Evolutionary conservation across 37 sponge, comb jelly and placozoan genomes (phyloP), one percentile per base, ranked within the genome.

Genomic region (Aphrocallistes beatrix): DNA sequence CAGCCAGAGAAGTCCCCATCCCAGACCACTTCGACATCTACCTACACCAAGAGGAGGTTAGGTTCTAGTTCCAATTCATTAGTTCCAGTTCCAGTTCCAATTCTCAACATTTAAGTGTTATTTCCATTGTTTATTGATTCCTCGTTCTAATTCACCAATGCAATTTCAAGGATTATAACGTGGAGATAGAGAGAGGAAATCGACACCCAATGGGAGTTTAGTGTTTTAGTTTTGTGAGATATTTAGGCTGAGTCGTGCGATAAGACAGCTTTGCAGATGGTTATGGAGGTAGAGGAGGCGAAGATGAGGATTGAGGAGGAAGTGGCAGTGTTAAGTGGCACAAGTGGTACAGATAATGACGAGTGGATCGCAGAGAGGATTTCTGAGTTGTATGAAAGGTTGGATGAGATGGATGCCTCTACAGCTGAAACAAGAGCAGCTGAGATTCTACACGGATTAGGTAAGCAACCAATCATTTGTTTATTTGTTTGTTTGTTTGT

Each of bases 1-100:
- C 87, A 39, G 81, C 82, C 8, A 81, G 93, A 16, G 94, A 96
- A 25, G 38, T 96, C 28, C 90, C 92, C 17, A 90, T 94, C 3
- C 94, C 94, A 10, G 86, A 89, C 0, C 92, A 94, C 82, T 82
- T 96, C 38, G 97, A 96, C 82, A 93, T 96, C 48, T 96, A 88
- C 85, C 91, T 89, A 75, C 88, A 94, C 50, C 81, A 69, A 0
- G 88, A 90, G 83, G 97, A 96, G 88, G 89, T 94, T 16, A 75
- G 88, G 10, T 60, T 6, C 34, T 60, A 60, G 25, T n/a, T n/a
- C n/a, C n/a, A n/a, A n/a, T n/a, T n/a, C n/a, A n/a, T n/a, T n/a
- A n/a, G n/a, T n/a, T n/a, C n/a, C n/a, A n/a, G n/a, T n/a, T n/a
- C n/a, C n/a, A n/a, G n/a, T n/a, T n/a, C n/a, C n/a, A n/a, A n/a